Base-by-base conservation (phyloP, 2,888 invertebrate species). In the Phengaris arion region DNA sequence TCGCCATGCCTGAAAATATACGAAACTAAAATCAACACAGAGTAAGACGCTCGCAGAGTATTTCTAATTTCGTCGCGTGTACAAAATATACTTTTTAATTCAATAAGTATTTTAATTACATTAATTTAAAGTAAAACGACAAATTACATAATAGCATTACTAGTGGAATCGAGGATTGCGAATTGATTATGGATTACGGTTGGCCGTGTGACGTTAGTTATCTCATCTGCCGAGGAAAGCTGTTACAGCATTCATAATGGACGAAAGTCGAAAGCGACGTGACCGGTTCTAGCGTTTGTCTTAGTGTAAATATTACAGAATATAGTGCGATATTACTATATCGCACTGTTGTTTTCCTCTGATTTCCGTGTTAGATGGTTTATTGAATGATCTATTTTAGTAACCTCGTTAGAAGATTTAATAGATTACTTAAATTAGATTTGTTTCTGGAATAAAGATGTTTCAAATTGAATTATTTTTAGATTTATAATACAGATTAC, bases 1-100 rank as follows among this genome's bases (percentile, higher is more conserved):
- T 82, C 90, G 88, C 94, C 94, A 95, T 79, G 90, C 86, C 95
- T 95, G 92, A 78, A 94, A 94, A 77, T 74, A 79, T 75, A 77
- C 78, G 79, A 72, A 68, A 74, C 48, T n/a, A 51, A 74, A 48
- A 3, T 22, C 59, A 59, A 57, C 8, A 57, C 55, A 57, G 2
- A 48, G 3, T 7, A 48, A 48, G 35, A 35, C 35, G 4, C 48
- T 8, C 48, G 8, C 22, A 22, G 22, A 22, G 22, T 22, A 48
- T 7, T 48, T 48, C 48, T 48, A 48, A 48, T 48, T 7, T 48
- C 48, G 13, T 54, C 54, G 5, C 54, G 54, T 13, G 13, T 68
- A 12, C 35, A 45, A 15, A 22, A 22, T 22, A 7, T 48, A 13
- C 45, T 22, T 45, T 46, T 46, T 45, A n/a, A 68, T 68, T 68